Evolutionary conservation across 2,113 vertebrate species (phyloP), one percentile per base, ranked within the genome.

Genomic region (Xenopus laevis): DNA sequence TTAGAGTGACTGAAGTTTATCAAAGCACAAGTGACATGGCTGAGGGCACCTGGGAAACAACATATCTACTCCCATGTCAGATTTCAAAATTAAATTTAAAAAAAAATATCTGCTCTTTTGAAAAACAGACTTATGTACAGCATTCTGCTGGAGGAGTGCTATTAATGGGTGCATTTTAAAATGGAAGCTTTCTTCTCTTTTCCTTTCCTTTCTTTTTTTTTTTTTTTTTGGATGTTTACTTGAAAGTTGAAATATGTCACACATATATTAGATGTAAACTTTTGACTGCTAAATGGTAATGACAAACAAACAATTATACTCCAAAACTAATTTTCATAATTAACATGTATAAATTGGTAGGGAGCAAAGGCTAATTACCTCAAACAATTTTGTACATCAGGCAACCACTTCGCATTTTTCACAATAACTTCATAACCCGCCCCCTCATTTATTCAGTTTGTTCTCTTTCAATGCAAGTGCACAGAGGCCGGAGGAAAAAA

Each of bases 321-420:
- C 55, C 47, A 50, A 23, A 60, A 13, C 15, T 8, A 60, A 21
- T 60, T 60, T 60, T 23, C 58, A 21, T 60, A 60, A 60, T 60
- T 60, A 60, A 60, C 58, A 60, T 23, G 58, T 60, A 60, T 23
- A 60, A 60, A 23, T 60, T 27, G 58, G 58, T 27, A 27, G 58
- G 58, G 58, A 60, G 58, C 58, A 60, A 15, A 60, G 58, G 58
- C 18, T 60, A 60, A 60, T 60, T 60, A 60, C 18, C 58, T 60
- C 58, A 60, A 60, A 60, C 58, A 60, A 60, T 60, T 21, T 13
- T 60, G 58, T 60, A 21, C 58, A 11, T 21, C 58, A 27, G 58
- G 58, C 58, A n/a, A 16, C 55, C 55, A 58, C 55, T 58, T 58
- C 55, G 8, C 18, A 21, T 60, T 60, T 60, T 60, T 60, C 58